Evolutionary conservation across 2,888 invertebrate genomes (phyloP).

Genomic region (Octodonta nipae): DNA sequence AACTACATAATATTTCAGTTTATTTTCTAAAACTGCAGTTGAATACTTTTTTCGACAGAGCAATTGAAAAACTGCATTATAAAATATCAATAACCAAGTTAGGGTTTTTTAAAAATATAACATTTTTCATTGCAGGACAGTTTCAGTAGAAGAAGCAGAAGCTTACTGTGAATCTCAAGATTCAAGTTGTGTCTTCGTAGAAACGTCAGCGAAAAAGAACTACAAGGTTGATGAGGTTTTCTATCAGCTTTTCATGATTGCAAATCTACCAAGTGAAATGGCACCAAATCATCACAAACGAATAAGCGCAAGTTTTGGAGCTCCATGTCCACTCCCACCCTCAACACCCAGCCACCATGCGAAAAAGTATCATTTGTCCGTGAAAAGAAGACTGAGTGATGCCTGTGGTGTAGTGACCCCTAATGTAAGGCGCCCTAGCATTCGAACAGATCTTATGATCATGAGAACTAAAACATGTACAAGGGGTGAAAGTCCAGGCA

Average conservation of each 20-base stretch:
- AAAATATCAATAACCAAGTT: too few species aligned
- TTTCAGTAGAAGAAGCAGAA: slow-evolving; percentile 61
- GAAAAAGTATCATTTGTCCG: slow-evolving; percentile 66
- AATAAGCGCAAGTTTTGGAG: slow-evolving; percentile 61
- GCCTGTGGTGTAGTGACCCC: slow-evolving; percentile 83
- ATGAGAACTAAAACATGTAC: slow-evolving; percentile 73
- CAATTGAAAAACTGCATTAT: too few species aligned
- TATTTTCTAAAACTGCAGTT: too few species aligned
- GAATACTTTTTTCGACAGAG: too few species aligned
- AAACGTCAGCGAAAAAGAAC: slow-evolving; percentile 73
- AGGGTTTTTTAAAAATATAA: too few species aligned
- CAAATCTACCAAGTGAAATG: slow-evolving; percentile 77
- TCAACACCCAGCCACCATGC: slow-evolving; percentile 50
- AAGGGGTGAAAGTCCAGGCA: slow-evolving; percentile 51
- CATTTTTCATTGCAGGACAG: slow-evolving; percentile 55
- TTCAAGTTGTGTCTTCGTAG: slow-evolving; percentile 64
- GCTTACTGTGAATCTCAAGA: slow-evolving; percentile 68
- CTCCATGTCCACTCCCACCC: slow-evolving; percentile 60
- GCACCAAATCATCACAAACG: slow-evolving; percentile 75
- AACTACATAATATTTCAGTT: too few species aligned
- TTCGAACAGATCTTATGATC: slow-evolving; percentile 76
- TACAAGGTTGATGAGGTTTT: slow-evolving; percentile 71
- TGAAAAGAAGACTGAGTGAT: slow-evolving; percentile 69
- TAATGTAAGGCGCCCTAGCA: slow-evolving; percentile 73
- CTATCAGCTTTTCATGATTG: slow-evolving; percentile 68